Conservation (phyloP, 1,140 invertebrate species). For the Temnothorax nylanderi region DNA sequence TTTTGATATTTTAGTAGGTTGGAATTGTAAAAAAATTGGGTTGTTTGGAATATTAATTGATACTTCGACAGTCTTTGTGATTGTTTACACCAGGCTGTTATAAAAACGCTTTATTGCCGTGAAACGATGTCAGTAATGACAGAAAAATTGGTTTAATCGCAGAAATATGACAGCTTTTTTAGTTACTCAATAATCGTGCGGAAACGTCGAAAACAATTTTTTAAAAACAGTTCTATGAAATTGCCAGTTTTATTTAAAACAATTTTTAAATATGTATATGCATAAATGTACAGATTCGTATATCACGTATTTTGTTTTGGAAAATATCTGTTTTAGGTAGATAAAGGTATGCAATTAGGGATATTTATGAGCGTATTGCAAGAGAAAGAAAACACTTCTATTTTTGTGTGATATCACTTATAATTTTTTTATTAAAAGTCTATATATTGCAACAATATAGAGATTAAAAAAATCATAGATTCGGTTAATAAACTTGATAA, state of each 20-base stretch:
- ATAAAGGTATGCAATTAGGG: not conserved
- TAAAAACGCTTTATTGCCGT: not conserved
- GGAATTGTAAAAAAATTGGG: not conserved
- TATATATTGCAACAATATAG: not conserved
- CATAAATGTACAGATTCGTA: not conserved
- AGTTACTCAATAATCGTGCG: not conserved
- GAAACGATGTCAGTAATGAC: not conserved
- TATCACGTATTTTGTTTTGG: not conserved
- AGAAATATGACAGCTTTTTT: not conserved
- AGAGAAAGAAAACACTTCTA: not conserved
- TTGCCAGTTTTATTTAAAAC: not conserved
- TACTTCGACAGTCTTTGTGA: not conserved
- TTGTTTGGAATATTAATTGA: slow-evolving; percentile 14
- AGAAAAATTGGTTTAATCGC: slow-evolving; percentile 3
- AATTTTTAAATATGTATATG: not conserved
- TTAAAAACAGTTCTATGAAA: not conserved
- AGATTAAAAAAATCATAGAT: not conserved
- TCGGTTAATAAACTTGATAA: not conserved
- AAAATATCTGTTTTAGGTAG: not conserved
- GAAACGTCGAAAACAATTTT: not conserved
- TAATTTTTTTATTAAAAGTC: not conserved
- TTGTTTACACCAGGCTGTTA: slow-evolving; percentile 5
- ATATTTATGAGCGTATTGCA: not conserved
- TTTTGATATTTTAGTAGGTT: not conserved
- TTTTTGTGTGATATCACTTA: not conserved